These are phyloP conservation scores for Crax fasciolata DNA, from an alignment of 2,797 vertebrate genomes.

Conservation along the genomic window DNA sequence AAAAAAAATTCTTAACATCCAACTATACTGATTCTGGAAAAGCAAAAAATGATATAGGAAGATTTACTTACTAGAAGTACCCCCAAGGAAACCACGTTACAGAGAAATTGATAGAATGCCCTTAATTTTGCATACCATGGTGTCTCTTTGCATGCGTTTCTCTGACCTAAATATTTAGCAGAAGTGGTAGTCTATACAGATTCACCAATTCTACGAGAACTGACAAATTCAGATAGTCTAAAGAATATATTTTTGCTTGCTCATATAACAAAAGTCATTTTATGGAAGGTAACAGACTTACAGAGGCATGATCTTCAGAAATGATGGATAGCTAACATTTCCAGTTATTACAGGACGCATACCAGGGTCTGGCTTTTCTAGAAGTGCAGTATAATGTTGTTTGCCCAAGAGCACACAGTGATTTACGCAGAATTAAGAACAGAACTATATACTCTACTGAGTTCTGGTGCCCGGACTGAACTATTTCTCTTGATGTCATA, in stretches of 20 bases:
- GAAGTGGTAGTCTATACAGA: neutral
- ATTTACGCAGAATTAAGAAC: neutral
- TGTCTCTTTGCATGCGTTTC: slow-evolving; percentile 1
- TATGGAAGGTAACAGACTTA: neutral
- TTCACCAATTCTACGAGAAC: neutral
- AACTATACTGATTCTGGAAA: neutral
- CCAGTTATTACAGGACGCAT: neutral
- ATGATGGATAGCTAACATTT: neutral
- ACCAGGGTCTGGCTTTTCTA: neutral
- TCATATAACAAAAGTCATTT: neutral
- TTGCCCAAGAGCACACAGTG: neutral
- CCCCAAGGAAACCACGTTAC: neutral
- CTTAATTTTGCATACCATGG: neutral
- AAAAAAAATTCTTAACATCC: neutral
- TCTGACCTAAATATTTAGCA: slow-evolving; percentile 22
- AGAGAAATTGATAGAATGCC: neutral
- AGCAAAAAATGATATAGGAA: neutral
- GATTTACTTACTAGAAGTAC: neutral
- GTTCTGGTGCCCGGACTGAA: neutral
- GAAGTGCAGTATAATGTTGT: neutral
- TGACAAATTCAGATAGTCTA: neutral
- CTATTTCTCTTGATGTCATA: neutral
- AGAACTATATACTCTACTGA: neutral
- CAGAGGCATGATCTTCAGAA: neutral
- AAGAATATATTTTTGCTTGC: neutral